Percentiles rank a stretch among this genome's conserved stretches.
These are phyloP conservation scores for Eumacrocentrus americanus DNA, from an alignment of 2,888 invertebrate genomes.

Conservation along the genomic window DNA sequence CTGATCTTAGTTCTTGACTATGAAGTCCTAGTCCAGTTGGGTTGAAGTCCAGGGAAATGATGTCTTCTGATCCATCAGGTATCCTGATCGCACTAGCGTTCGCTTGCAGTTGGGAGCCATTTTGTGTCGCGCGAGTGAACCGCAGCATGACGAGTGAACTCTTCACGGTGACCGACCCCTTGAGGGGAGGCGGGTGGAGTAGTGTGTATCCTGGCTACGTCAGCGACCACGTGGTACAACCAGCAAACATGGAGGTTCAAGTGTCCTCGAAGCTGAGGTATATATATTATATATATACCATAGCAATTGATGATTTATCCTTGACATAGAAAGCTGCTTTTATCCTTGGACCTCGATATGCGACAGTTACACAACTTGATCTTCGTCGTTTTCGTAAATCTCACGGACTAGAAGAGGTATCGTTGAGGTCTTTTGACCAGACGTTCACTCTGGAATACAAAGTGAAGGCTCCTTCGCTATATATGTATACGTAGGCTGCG, in stretches of 20 bases:
- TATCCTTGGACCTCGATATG: no score
- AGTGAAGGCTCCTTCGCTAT: conserved; percentile 38
- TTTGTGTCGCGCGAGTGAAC: conserved; percentile 26
- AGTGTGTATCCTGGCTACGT: conserved; percentile 13
- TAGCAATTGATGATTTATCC: no score
- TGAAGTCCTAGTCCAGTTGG: no score
- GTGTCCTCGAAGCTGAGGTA: no score
- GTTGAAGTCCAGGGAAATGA: no score
- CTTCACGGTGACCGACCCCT: conserved; percentile 31
- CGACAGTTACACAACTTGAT: no score
- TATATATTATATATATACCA: no score
- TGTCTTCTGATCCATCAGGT: no score
- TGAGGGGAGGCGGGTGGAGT: conserved; percentile 8
- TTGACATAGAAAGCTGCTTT: no score
- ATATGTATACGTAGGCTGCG: conserved; percentile 45
- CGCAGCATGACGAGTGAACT: conserved; percentile 27
- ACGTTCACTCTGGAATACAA: conserved; percentile 53
- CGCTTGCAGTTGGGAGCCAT: conserved; percentile 20
- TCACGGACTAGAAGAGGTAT: neutral
- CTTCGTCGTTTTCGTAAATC: no score
- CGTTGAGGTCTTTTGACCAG: conserved; percentile 47
- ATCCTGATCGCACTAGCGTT: no score
- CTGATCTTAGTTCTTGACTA: no score
- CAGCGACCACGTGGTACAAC: conserved; percentile 31
- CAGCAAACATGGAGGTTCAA: conserved; percentile 28